A percentile compares a stretch with the other conserved stretches of the same genome.
phyloP scores from a whole-genome alignment of 2,797 vertebrate genomes.

The Pyrrhura leucotis region DNA sequence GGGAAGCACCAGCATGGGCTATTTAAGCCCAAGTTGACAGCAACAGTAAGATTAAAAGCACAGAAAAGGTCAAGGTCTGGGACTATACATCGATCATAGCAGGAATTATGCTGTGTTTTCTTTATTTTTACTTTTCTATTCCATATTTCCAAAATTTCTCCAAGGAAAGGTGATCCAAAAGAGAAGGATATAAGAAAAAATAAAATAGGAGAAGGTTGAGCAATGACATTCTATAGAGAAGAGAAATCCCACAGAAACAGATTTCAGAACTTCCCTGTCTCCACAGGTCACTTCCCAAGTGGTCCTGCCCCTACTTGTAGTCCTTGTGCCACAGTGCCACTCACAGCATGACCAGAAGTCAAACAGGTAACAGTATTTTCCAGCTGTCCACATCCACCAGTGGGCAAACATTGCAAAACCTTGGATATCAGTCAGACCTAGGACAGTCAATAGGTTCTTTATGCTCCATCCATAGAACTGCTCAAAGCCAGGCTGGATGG shows the following conservation, averaged over 20 bases:
- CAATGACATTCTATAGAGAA: background rate
- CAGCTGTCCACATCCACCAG: background rate
- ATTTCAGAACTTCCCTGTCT: background rate
- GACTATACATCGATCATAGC: background rate
- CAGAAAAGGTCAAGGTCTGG: background rate
- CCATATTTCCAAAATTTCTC: background rate
- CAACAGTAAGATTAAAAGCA: background rate
- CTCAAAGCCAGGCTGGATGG: background rate
- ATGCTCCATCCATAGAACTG: background rate
- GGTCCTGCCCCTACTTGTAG: background rate
- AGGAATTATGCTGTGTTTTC: background rate
- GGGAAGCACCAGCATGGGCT: accelerated
- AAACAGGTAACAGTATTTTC: background rate
- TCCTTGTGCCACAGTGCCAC: too few species aligned
- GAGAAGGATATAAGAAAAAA: background rate
- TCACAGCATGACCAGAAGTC: accelerated
- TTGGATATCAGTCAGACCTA: too few species aligned
- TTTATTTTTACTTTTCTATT: background rate
- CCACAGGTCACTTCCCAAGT: background rate
- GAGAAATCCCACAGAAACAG: background rate
- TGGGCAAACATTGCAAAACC: background rate
- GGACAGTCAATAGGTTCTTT: background rate
- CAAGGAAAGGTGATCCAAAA: background rate
- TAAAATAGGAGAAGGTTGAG: background rate
- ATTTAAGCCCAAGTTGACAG: background rate